Conservation (phyloP, 2,113 vertebrate genomes). For the Halcyon malimbica region DNA sequence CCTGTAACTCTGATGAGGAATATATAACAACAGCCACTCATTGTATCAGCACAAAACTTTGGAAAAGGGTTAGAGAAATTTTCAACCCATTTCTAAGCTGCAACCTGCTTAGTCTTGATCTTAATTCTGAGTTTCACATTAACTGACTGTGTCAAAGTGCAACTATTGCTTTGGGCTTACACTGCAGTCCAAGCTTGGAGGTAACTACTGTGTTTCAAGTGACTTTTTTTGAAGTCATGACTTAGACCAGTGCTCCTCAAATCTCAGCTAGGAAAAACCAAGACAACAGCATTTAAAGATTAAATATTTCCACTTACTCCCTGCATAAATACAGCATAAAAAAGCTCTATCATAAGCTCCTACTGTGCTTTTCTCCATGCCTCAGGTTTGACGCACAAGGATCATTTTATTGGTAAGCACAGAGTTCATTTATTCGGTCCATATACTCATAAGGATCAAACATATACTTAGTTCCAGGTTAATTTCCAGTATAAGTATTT, state of each 20-base stretch:
- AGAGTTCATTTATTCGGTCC: background rate
- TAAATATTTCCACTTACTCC: background rate
- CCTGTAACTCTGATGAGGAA: background rate
- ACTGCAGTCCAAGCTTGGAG: background rate
- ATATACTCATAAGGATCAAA: background rate
- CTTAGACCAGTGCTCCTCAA: background rate
- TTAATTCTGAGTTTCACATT: background rate
- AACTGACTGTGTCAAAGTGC: background rate
- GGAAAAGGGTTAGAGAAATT: background rate
- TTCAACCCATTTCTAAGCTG: background rate
- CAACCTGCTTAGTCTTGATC: background rate
- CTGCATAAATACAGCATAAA: background rate
- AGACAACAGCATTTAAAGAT: background rate
- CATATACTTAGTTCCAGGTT: background rate
- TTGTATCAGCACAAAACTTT: background rate
- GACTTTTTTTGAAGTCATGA: background rate
- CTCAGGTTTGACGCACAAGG: background rate
- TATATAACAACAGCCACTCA: background rate
- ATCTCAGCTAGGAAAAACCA: background rate
- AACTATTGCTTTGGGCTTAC: background rate
- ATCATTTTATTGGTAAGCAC: background rate
- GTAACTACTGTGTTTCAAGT: background rate
- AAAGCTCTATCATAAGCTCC: background rate
- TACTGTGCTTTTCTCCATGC: background rate
- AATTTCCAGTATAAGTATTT: background rate